Base-by-base conservation (phyloP, 2,797 vertebrate species). In the Picus viridis region DNA sequence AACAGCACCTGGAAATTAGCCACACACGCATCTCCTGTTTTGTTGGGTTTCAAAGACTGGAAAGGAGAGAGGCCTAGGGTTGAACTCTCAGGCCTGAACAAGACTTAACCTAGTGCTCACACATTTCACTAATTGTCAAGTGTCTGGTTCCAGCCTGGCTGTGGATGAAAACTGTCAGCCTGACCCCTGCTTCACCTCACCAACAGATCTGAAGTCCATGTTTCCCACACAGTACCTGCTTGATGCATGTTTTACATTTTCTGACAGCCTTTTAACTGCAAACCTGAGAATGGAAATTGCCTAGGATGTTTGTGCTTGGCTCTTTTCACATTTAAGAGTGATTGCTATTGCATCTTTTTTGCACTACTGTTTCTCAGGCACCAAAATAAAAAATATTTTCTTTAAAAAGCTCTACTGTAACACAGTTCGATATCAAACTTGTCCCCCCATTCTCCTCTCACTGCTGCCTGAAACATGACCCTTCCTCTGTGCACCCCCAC, bases 11-110 rank as follows among this genome's bases (percentile, higher is more conserved):
- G 63, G 75, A 75, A 83, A 63, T 7, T 20, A 32, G 10, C 67
- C 72, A 77, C 4, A 5, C 1, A 1, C 45, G 39, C 16, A 26
- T 62, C 69, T 45, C 30, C 69, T 49, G 1, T 29, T 53, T 58
- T 17, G 54, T 73, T 68, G 49, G 69, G 5, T 58, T 91, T 74
- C 69, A 49, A 30, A 74, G 41, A 12, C 54, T 67, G 67, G 16
- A 15, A 61, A 80, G 17, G 45, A 61, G 53, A 0, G 3, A 83
- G 56, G 56, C 23, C 86, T 76, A 36, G 36, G 27, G 14, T 30
- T 88, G 83, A 91, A 43, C 30, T 43, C 73, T 88, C 78, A 77
- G 54, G 70, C 54, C 32, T 59, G 76, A 93, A 78, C 85, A 75
- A 83, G 83, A 32, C 63, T 86, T 65, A 59, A 92, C 69, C 65